These are phyloP conservation scores for Anodontia alba DNA, from an alignment of 2,888 invertebrate genomes.

Conservation along the genomic window DNA sequence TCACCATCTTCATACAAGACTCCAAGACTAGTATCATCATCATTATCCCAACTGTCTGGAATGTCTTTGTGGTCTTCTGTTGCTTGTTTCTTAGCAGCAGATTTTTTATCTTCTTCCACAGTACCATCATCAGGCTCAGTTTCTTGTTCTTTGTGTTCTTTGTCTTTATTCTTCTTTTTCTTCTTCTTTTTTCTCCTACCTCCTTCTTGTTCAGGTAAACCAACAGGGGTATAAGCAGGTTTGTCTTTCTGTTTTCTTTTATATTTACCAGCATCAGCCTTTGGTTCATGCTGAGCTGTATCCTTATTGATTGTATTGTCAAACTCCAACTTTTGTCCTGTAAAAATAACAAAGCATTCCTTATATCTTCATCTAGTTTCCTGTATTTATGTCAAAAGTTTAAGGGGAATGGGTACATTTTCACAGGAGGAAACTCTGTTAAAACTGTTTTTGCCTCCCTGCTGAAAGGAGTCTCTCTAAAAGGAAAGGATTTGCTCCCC, in stretches of 20 bases:
- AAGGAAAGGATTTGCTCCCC: too few species aligned
- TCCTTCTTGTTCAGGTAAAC: neutral
- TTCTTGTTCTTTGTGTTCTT: conserved; percentile 4
- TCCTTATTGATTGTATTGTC: conserved; percentile 9
- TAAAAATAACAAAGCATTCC: neutral
- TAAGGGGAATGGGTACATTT: too few species aligned
- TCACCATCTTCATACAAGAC: too few species aligned
- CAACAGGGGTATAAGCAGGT: neutral
- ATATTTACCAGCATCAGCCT: neutral
- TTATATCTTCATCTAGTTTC: too few species aligned
- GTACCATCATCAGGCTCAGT: neutral
- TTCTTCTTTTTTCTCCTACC: conserved; percentile 35
- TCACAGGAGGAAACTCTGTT: too few species aligned
- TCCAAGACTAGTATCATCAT: neutral
- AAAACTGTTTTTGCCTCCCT: too few species aligned
- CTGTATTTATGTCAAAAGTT: too few species aligned
- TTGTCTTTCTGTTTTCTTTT: neutral
- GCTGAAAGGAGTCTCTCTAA: too few species aligned
- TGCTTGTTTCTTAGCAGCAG: neutral
- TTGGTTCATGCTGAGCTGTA: neutral
- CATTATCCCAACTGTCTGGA: neutral
- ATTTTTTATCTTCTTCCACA: neutral
- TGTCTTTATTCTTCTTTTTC: conserved; percentile 29
- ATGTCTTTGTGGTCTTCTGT: neutral
- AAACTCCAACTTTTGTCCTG: conserved; percentile 16